A percentile compares a stretch with the other conserved stretches of the same genome.
These are phyloP conservation scores for Apoda limacodes DNA, from an alignment of 2,888 invertebrate genomes.

Conservation along the genomic window DNA sequence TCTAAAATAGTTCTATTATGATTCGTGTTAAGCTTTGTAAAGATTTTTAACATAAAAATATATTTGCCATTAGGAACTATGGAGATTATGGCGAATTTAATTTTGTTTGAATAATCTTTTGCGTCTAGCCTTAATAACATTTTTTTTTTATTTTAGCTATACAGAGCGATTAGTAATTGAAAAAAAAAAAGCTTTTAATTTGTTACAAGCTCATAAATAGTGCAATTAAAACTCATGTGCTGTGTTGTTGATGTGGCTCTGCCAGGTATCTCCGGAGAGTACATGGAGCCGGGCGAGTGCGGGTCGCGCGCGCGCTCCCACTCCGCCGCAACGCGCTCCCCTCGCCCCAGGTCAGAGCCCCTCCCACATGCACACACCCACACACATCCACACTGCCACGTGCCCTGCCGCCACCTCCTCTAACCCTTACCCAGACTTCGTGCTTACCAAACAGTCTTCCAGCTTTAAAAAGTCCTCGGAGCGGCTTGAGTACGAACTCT, in stretches of 20 bases:
- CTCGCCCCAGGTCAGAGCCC: conserved; percentile 59
- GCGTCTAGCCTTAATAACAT: too few relatives aligned
- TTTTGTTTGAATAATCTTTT: background rate
- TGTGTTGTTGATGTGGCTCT: too few relatives aligned
- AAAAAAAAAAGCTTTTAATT: too few relatives aligned
- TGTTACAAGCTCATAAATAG: too few relatives aligned
- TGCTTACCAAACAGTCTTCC: conserved; percentile 53
- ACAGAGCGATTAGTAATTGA: too few relatives aligned
- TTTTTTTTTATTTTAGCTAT: too few relatives aligned
- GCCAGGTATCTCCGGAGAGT: conserved; percentile 64
- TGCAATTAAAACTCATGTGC: too few relatives aligned
- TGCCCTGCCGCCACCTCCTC: conserved; percentile 45
- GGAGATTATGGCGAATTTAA: too few relatives aligned
- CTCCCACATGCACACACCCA: conserved; percentile 21
- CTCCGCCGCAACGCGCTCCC: conserved; percentile 56
- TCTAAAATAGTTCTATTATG: too few relatives aligned
- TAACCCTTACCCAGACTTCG: conserved; percentile 54
- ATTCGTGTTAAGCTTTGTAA: too few relatives aligned
- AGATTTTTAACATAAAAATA: too few relatives aligned
- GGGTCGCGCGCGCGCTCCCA: conserved; percentile 60
- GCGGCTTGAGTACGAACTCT: conserved; percentile 70
- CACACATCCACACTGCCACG: conserved; percentile 32
- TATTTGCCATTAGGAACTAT: background rate
- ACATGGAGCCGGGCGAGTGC: conserved; percentile 60
- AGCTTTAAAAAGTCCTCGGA: conserved; percentile 55